Evolutionary conservation across 2,888 invertebrate species (phyloP).

Genomic region (Scaptomyza polygonia): DNA sequence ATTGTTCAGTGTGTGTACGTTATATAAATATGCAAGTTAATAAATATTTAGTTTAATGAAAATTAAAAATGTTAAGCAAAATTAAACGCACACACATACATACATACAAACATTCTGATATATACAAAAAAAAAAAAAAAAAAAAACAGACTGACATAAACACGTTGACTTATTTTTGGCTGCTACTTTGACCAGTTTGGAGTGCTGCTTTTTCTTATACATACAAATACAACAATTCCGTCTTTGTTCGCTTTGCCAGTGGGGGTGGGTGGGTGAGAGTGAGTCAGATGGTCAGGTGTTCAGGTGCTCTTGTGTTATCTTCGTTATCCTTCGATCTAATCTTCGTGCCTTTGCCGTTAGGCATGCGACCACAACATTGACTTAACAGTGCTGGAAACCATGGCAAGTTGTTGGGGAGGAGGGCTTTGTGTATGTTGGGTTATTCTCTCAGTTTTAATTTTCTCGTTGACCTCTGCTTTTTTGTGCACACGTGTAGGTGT

Average conservation of each 20-base stretch:
- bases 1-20: constrained; percentile 53
- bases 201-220: neutral
- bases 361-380: neutral
- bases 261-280: neutral
- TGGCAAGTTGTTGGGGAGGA: neutral
- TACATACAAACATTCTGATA: too few species aligned
- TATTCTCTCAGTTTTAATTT: neutral
- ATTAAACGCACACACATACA: constrained; percentile 19
- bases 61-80: constrained; percentile 19
- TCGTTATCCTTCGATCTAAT: neutral
- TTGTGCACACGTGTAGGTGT: neutral
- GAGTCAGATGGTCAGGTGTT: too few species aligned
- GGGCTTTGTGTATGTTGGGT: neutral
- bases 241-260: neutral
- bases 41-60: constrained; percentile 34
- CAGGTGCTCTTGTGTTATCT: neutral
- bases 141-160: constrained; percentile 58
- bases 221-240: neutral
- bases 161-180: constrained; percentile 37
- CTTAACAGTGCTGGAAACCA: constrained; percentile 19
- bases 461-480: neutral
- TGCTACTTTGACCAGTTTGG: constrained; percentile 25
- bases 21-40: constrained; percentile 22
- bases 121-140: constrained; percentile 26
- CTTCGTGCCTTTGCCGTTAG: neutral